Conservation (phyloP, 2,797 vertebrate genomes). For the Catostomus latipinnis region DNA sequence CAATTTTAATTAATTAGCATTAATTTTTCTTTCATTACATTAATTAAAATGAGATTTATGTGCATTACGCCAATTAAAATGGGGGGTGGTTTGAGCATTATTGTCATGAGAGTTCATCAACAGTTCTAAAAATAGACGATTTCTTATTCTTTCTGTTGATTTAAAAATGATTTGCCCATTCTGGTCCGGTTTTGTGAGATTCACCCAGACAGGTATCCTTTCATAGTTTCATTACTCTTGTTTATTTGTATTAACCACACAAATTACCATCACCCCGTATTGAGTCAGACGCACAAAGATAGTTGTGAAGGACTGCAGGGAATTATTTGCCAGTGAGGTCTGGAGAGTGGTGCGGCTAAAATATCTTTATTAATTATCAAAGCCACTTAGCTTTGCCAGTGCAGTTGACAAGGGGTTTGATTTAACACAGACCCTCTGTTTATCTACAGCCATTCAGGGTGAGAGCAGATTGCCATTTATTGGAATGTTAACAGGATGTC, state of each 20-base stretch:
- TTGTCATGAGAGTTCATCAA: too few species aligned
- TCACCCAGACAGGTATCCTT: not conserved
- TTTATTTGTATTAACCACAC: conserved; percentile 26
- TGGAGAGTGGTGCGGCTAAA: conserved; percentile 33
- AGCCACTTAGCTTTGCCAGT: conserved; percentile 38
- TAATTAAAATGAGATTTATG: too few species aligned
- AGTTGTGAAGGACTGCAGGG: conserved; percentile 34
- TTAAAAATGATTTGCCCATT: not conserved
- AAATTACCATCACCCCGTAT: conserved; percentile 30
- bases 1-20: too few species aligned
- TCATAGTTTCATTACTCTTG: not conserved
- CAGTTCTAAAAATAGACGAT: not conserved
- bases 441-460: conserved; percentile 34
- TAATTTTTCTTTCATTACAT: too few species aligned
- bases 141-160: not conserved
- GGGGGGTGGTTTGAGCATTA: too few species aligned
- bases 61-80: too few species aligned
- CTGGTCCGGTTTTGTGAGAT: not conserved
- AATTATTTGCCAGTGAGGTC: conserved; percentile 52
- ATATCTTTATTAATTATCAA: conserved; percentile 57
- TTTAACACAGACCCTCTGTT: conserved; percentile 45
- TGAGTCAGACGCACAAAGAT: conserved; percentile 23
- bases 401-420: conserved; percentile 44
- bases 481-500: conserved; percentile 54
- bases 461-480: conserved; percentile 53